A percentile compares a stretch with the other conserved stretches of the same genome.
phyloP scores from a whole-genome alignment of 2,797 vertebrate species.

The Xiphophorus birchmanni region DNA sequence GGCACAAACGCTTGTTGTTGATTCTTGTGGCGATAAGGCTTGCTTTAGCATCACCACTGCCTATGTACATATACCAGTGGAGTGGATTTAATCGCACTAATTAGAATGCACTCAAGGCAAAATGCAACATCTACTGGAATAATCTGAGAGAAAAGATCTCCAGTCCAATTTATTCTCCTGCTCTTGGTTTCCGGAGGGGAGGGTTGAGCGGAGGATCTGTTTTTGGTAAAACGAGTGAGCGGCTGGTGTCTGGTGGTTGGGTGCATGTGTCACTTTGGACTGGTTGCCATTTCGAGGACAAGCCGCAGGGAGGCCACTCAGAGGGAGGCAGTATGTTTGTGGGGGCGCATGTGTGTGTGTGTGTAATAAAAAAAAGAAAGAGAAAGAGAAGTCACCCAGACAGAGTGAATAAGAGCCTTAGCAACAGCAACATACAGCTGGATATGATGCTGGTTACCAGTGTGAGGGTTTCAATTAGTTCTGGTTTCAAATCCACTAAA shows the following conservation, averaged over 20 bases:
- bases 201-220: constrained; percentile 68
- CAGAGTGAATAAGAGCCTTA: constrained; percentile 54
- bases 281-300: constrained; percentile 81
- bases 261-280: constrained; percentile 81
- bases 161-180: constrained; percentile 81
- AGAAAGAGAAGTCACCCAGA: constrained; percentile 32
- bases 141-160: constrained; percentile 85
- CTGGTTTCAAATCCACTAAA: background rate
- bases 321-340: constrained; percentile 26
- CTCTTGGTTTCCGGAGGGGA: constrained; percentile 54
- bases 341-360: constrained; percentile 6
- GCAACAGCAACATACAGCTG: constrained; percentile 47
- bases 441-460: background rate
- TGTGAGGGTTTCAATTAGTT: background rate
- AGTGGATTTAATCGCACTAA: constrained; percentile 89
- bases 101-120: constrained; percentile 86
- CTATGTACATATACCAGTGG: constrained; percentile 83
- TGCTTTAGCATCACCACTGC: constrained; percentile 83
- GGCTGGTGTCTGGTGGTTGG: constrained; percentile 78
- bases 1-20: constrained; percentile 84
- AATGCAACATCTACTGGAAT: constrained; percentile 84
- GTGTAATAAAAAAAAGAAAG: background rate
- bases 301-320: constrained; percentile 68
- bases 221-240: constrained; percentile 73
- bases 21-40: constrained; percentile 87